Base-by-base conservation (phyloP, 2,888 invertebrate genomes). In the Calameuta idolon region DNA sequence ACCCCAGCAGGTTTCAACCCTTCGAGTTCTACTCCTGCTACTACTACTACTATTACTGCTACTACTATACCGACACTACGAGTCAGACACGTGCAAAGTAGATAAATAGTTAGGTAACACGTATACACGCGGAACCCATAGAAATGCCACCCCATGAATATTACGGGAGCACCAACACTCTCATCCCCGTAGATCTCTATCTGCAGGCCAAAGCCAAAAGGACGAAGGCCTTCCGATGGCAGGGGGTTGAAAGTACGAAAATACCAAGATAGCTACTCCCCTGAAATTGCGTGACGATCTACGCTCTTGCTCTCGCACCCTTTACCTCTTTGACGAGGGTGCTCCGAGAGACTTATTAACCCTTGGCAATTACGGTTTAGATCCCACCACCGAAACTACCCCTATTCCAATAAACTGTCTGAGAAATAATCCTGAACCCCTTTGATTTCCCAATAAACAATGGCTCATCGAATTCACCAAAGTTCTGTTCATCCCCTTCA, bases 41-140 rank as follows among this genome's bases (percentile, higher is more conserved):
- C 40, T 1, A 4, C 37, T 37, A 3, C 37, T 12, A 3, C 12
- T 12, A 3, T 11, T 12, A 37, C 55, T 23, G 0, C 23, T 1
- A 2, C 23, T 9, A 15, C 40, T 23, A 23, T 23, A 23, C 23
- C 9, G 5, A 9, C 2, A 23, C 9, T 9, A 55, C 55, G 5
- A 9, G 9, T 9, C 55, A 55, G 55, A 55, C 55, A 55, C 55
- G 23, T 55, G 55, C 55, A 55, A 2, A 55, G 55, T 55, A 55
- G 55, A 55, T 55, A 55, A 55, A 55, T 23, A 55, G 23, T 9
- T 55, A 23, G 55, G 55, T 55, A 55, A 23, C 78, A 80, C 77
- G 75, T 77, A 40, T 74, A 79, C 33, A 76, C 74, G 23, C 9
- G 0, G 55, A 23, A 55, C 55, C 55, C 23, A 55, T 55, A 55